Conservation (phyloP, 2,888 invertebrate genomes). For the Aricia artaxerxes region DNA sequence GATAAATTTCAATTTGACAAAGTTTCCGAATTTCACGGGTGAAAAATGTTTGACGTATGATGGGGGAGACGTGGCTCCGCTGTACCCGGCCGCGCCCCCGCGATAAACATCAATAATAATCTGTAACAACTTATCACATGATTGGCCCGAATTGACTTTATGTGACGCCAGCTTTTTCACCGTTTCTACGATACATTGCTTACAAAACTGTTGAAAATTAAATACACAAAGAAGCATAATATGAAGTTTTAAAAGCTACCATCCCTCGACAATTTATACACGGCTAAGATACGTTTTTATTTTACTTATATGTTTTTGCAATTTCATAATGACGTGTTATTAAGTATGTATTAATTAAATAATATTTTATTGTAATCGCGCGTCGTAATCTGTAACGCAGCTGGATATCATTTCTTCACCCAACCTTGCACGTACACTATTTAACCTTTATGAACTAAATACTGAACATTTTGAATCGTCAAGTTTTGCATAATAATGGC, state of each 20-base stretch:
- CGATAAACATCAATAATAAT: conserved; percentile 44
- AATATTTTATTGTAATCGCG: neutral
- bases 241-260: neutral
- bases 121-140: conserved; percentile 42
- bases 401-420: conserved; percentile 35
- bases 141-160: conserved; percentile 35
- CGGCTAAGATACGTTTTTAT: too few species aligned
- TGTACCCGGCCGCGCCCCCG: conserved; percentile 39
- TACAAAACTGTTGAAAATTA: neutral
- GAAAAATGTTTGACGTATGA: conserved; percentile 44
- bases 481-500: conserved; percentile 74
- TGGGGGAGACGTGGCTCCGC: conserved; percentile 39
- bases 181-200: neutral
- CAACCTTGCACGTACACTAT: conserved; percentile 64
- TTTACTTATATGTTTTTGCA: too few species aligned
- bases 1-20: conserved; percentile 44
- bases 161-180: neutral
- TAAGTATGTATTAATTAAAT: conserved; percentile 11
- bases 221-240: neutral
- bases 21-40: conserved; percentile 41
- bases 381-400: neutral
- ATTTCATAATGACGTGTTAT: neutral
- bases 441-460: conserved; percentile 66
- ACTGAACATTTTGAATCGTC: conserved; percentile 62
- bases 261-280: too few species aligned